Base-by-base conservation (phyloP, 2,797 vertebrate species). In the Chiroxiphia lanceolata region DNA sequence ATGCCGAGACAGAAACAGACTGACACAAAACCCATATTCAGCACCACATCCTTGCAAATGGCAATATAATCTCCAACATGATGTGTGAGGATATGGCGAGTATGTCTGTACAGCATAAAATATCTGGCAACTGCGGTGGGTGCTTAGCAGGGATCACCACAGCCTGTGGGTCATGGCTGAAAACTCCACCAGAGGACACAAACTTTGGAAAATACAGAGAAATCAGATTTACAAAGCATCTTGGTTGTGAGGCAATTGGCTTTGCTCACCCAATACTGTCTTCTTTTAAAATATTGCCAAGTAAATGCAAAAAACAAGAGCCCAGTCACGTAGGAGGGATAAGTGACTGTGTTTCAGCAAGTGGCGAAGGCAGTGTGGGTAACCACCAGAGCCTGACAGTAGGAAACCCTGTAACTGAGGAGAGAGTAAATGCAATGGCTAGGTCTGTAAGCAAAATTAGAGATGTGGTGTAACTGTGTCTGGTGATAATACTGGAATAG, bases 241-340 rank as follows among this genome's bases (percentile, higher is more conserved):
- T 78, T 1, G 1, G 13, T 11, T 70, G 34, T 63, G 10, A 77
- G 47, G 26, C 20, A 87, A 34, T 2, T 53, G 31, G 53, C 33
- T 81, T 93, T 61, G 48, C 61, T 86, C 4, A 4, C 33, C 8
- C 25, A 54, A 5, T 38, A 42, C 3, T 11, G 4, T 61, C n/a
- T 53, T 36, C 29, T 61, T 83, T 72, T 27, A 6, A 59, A 90
- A 90, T 68, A 42, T 19, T 64, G 19, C 27, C 26, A 84, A 36
- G 7, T 48, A 69, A 72, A 67, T 34, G 48, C 31, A 64, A 86
- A 81, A 77, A 21, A 14, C 36, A 79, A 80, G 60, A 75, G 54
- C 31, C n/a, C 23, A 38, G 4, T 15, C 71, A 51, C 0, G 0
- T 15, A 78, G 70, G n/a, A 78, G 42, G 44, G 61, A 78, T 11